These are phyloP conservation scores for Leucophenga maculata DNA, from an alignment of 2,888 invertebrate species.

Conservation along the genomic window DNA sequence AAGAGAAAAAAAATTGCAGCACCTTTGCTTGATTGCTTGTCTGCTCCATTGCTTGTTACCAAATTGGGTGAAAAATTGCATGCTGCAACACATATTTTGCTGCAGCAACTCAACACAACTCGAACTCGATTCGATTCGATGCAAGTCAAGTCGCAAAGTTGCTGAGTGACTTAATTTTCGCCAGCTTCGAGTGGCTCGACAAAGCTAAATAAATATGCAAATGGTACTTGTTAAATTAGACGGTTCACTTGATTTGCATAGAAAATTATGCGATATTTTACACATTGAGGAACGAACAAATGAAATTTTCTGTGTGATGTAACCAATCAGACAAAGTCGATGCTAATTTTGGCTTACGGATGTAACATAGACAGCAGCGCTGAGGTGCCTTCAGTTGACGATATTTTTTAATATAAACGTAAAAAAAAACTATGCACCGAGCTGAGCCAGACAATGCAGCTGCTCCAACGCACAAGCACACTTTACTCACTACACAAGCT, in stretches of 20 bases:
- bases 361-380: neutral
- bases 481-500: neutral
- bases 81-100: constrained; percentile 13
- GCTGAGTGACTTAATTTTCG: constrained; percentile 18
- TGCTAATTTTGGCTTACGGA: neutral
- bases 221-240: constrained; percentile 50
- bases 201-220: constrained; percentile 23
- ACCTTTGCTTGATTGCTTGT: neutral
- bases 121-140: neutral
- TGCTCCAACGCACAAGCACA: neutral
- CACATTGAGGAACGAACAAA: constrained; percentile 36
- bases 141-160: neutral
- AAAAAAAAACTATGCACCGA: too few relatives aligned
- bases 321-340: constrained; percentile 1
- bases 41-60: constrained; percentile 42
- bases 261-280: constrained; percentile 64
- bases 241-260: constrained; percentile 64
- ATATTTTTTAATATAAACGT: neutral
- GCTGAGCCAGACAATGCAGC: too few relatives aligned
- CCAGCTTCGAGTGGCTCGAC: neutral
- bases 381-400: neutral
- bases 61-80: constrained; percentile 61
- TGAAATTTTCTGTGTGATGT: constrained; percentile 48
- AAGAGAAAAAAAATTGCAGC: too few relatives aligned
- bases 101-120: neutral